phyloP scores from a whole-genome alignment of 64 coral and sea anemone species.

The Dendronephthya gigantea region DNA sequence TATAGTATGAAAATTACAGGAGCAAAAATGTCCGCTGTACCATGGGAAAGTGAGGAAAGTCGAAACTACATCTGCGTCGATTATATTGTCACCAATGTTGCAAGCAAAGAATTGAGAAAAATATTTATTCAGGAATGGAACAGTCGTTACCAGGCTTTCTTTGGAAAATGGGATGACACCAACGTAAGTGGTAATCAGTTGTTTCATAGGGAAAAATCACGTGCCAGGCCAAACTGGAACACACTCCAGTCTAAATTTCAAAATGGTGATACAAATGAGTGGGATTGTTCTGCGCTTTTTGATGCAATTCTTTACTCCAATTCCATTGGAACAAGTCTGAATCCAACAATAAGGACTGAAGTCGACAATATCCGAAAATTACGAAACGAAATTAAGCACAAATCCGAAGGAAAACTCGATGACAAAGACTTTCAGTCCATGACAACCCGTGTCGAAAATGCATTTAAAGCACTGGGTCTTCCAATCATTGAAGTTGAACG shows the following conservation, averaged over 20 bases:
- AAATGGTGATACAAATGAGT: conserved; percentile 13
- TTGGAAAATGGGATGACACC: conserved; percentile 21
- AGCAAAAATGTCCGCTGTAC: too few relatives aligned
- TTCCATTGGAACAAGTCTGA: neutral
- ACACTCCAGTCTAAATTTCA: neutral
- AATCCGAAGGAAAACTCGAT: neutral
- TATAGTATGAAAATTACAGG: too few relatives aligned
- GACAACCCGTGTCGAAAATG: neutral
- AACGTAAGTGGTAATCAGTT: neutral
- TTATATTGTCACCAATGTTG: too few relatives aligned
- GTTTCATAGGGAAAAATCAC: neutral
- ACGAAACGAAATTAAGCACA: conserved; percentile 17
- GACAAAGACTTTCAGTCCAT: neutral
- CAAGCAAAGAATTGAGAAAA: neutral
- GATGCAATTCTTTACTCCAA: conserved; percentile 25
- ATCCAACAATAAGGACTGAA: neutral
- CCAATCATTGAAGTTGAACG: neutral
- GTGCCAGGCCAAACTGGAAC: neutral
- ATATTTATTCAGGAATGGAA: conserved; percentile 30
- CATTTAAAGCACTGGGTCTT: neutral
- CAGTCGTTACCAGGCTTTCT: neutral
- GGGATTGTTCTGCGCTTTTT: conserved; percentile 32
- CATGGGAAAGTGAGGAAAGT: too few relatives aligned
- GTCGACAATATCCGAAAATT: conserved; percentile 15
- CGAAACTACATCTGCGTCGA: too few relatives aligned